Evolutionary conservation across 2,888 invertebrate genomes (phyloP), one percentile per base, ranked within the genome.

Genomic region (Rhyacophila evoluta): DNA sequence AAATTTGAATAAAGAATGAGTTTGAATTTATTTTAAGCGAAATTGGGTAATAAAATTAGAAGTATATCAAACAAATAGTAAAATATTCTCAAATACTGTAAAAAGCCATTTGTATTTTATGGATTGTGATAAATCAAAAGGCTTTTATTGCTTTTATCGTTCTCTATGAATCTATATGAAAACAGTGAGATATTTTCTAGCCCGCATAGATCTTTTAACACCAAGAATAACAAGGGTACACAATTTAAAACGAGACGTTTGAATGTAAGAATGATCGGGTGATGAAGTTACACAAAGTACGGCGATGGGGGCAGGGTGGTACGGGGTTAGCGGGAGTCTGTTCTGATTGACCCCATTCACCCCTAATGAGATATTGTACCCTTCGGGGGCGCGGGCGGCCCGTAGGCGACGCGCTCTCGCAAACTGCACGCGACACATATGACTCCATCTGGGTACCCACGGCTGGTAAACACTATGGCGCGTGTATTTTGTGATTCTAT

Each of bases 261-360:
- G 55, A 55, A 55, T 55, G 25, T 55, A 55, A 55, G 55, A 55
- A 55, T 55, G 55, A 55, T 55, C 55, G 19, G 55, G 55, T 19
- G 55, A 55, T 55, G 55, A 55, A 55, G 39, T 55, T 27, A 67
- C 33, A 19, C 36, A 28, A 25, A 39, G 41, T 27, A 12, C 28
- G 41, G 28, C 28, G 41, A 25, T 19, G 74, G 72, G 75, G 33
- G 29, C n/a, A 55, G 67, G 38, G 28, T 37, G 68, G 74, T 38
- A 15, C 10, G 75, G 69, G 74, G 70, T 71, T 37, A 68, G 75
- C 77, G 69, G 71, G 36, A 25, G 75, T 78, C 75, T 69, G 69
- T 75, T 79, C 82, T 82, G 82, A 82, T 82, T 82, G 82, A 82
- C 82, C 82, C 81, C 81, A 82, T 82, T 82, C 82, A 81, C 82